Base-by-base conservation (phyloP, 1,140 invertebrate species). In the Tetranychus cinnabarinus region DNA sequence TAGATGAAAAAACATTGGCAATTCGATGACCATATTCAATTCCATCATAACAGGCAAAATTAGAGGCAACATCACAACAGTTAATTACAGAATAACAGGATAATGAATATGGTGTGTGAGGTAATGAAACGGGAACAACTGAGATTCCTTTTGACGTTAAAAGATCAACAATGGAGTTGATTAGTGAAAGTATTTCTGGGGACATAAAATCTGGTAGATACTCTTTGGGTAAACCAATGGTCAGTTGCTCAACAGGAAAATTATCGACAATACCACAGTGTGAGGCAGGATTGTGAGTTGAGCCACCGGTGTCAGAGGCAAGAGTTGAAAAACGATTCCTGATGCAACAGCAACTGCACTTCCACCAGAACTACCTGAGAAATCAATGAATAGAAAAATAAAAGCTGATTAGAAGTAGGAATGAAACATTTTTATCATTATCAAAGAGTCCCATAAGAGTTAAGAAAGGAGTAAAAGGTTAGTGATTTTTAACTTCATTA, bases 231-330 rank as follows among this genome's bases (percentile, higher is more conserved):
- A 90, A 82, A 2, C 86, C 88, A 67, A 92, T 78, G 47, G 33
- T 60, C 13, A 67, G 39, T 57, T 56, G 34, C 7, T 52, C 3
- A 57, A 34, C 13, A 10, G 8, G n/a, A 1, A 10, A 13, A 52
- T 64, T 37, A 6, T 5, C 10, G 36, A 96, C 80, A 46, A 97
- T 72, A 13, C 95, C 95, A 76, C 90, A 95, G 69, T 90, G 85
- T 8, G 91, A 83, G 3, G 93, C 91, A 23, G 96, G 96, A 76
- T 93, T 93, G 65, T 96, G 75, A 10, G 85, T 88, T 2, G 95
- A 98, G 2, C 96, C 96, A 10, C 96, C 96, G 0, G 93, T 97
- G 70, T 99, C 96, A 5, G 92, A 96, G 3, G 91, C 93, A 61
- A 98, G 75, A 0, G 88, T 86, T 13, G 85, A 70, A 81, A 82